phyloP scores from a whole-genome alignment of 2,888 invertebrate species.

The Nowickia ferox region DNA sequence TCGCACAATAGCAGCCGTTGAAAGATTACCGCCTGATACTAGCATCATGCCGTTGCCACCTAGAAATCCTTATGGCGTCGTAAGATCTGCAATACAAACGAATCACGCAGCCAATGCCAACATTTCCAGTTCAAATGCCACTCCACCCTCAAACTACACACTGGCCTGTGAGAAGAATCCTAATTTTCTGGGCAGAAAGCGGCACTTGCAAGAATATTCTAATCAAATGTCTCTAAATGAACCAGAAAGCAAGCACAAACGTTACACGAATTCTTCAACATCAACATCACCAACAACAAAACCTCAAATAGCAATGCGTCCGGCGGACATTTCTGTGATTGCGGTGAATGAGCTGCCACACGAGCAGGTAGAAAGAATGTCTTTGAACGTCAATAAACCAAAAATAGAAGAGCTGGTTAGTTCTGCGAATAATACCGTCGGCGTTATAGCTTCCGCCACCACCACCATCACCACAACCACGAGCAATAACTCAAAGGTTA shows the following conservation, averaged over 20 bases:
- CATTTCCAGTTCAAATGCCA: constrained; percentile 33
- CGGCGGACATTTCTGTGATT: constrained; percentile 76
- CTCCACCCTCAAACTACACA: constrained; percentile 35
- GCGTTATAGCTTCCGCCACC: constrained; percentile 46
- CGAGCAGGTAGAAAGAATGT: constrained; percentile 40
- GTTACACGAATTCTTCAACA: constrained; percentile 65
- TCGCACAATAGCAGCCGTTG: constrained; percentile 64
- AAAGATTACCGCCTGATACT: constrained; percentile 76
- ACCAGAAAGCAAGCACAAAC: constrained; percentile 73
- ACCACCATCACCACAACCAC: constrained; percentile 3
- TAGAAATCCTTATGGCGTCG: constrained; percentile 48
- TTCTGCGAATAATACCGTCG: constrained; percentile 29
- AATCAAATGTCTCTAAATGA: constrained; percentile 66
- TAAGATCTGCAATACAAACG: constrained; percentile 46
- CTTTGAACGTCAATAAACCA: constrained; percentile 12
- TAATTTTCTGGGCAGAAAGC: constrained; percentile 78
- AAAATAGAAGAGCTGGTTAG: constrained; percentile 34
- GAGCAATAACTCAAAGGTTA: constrained; percentile 31
- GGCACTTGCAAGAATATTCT: constrained; percentile 79
- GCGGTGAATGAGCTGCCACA: constrained; percentile 74
- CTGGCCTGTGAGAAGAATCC: constrained; percentile 74
- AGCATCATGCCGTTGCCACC: constrained; percentile 74
- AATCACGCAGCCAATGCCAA: constrained; percentile 49
- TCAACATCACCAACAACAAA: constrained; percentile 31
- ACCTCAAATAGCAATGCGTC: constrained; percentile 66